phyloP scores from a whole-genome alignment of 2,888 invertebrate species.

The Gari tellinella region DNA sequence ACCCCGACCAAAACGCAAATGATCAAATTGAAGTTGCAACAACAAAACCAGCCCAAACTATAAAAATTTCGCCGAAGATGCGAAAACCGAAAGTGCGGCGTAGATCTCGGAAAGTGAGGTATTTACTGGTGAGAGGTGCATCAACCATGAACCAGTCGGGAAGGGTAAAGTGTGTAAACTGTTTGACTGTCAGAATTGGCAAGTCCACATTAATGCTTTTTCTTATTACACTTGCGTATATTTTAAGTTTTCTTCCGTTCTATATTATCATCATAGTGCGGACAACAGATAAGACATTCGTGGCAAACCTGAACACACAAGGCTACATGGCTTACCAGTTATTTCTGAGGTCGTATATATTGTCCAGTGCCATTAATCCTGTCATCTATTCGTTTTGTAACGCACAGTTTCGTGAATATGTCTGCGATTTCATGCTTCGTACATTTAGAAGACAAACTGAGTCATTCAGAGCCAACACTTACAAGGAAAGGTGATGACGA shows the following conservation, averaged over 20 bases:
- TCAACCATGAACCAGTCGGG: conserved; percentile 52
- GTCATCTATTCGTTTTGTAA: conserved; percentile 74
- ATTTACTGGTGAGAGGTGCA: conserved; percentile 52
- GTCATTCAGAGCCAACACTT: too few species aligned
- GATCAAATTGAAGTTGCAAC: background rate
- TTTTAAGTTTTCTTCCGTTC: conserved; percentile 74
- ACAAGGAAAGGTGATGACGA: too few species aligned
- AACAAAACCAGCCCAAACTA: conserved; percentile 4
- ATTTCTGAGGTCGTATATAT: conserved; percentile 70
- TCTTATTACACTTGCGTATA: conserved; percentile 71
- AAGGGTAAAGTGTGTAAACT: conserved; percentile 34
- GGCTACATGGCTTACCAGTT: conserved; percentile 61
- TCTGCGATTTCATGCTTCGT: conserved; percentile 30
- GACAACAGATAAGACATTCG: conserved; percentile 40
- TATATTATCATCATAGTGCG: conserved; percentile 69
- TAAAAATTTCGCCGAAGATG: conserved; percentile 2
- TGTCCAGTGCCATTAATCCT: conserved; percentile 75
- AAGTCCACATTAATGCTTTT: conserved; percentile 74
- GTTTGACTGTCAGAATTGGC: conserved; percentile 59
- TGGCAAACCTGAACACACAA: conserved; percentile 39
- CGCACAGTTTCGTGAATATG: conserved; percentile 62
- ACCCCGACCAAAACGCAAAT: too few species aligned
- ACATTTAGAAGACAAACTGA: too few species aligned
- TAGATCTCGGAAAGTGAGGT: conserved; percentile 33
- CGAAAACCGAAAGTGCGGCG: conserved; percentile 18